Evolutionary conservation across 2,888 invertebrate genomes (phyloP).

Genomic region (Tetragonula carbonaria): DNA sequence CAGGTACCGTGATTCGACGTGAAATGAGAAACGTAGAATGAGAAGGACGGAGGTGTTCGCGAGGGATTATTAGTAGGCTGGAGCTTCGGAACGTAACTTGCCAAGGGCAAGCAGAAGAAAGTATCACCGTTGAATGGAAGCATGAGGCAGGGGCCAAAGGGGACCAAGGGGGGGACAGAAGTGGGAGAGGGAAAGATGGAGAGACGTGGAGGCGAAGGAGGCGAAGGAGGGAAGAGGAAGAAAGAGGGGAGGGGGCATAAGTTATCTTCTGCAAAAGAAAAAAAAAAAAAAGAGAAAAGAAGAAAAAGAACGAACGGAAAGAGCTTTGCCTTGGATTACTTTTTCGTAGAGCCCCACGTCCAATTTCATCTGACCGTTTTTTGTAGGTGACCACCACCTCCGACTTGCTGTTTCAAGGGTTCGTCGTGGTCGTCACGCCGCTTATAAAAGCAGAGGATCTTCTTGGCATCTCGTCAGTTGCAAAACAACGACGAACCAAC

Average conservation of each 20-base stretch:
- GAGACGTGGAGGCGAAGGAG: no score
- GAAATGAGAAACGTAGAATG: neutral
- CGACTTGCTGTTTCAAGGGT: slow-evolving; percentile 71
- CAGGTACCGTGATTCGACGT: neutral
- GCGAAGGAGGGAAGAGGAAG: no score
- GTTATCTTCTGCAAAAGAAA: slow-evolving; percentile 57
- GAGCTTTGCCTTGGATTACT: slow-evolving; percentile 53
- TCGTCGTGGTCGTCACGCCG: slow-evolving; percentile 62
- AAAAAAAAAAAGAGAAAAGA: slow-evolving; percentile 58
- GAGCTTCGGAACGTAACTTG: neutral
- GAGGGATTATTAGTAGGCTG: slow-evolving; percentile 8
- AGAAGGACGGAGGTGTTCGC: neutral
- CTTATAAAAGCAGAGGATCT: slow-evolving; percentile 79
- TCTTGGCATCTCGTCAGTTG: slow-evolving; percentile 78
- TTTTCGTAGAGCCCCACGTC: slow-evolving; percentile 60
- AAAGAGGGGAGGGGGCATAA: neutral
- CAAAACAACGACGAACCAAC: slow-evolving; percentile 73
- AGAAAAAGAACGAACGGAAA: slow-evolving; percentile 30
- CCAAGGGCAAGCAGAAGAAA: neutral
- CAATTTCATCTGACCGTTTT: slow-evolving; percentile 70
- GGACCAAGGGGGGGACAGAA: no score
- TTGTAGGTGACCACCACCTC: slow-evolving; percentile 65
- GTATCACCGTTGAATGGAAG: neutral
- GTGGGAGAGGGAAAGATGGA: no score
- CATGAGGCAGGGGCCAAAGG: no score